Conservation (phyloP, 2,888 invertebrate genomes). For the Matsumyia berberina region DNA sequence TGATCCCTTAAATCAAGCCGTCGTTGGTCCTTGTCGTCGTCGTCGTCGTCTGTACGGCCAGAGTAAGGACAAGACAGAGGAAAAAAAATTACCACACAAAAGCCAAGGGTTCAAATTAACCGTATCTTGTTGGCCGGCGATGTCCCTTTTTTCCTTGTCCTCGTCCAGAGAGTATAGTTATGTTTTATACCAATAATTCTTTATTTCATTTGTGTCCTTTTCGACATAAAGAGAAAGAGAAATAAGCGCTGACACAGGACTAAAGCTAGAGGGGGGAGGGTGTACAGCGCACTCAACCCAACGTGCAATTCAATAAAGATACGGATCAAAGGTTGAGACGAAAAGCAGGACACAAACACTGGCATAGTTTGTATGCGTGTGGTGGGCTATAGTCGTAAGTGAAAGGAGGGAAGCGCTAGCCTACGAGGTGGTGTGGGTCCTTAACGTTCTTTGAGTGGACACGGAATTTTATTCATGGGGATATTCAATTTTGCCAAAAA, state of each 20-base stretch:
- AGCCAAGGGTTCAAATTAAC: slow-evolving; percentile 56
- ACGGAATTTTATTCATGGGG: slow-evolving; percentile 49
- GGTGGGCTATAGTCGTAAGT: background rate
- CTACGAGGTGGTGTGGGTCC: slow-evolving; percentile 1
- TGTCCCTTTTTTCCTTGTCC: slow-evolving; percentile 18
- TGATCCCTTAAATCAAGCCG: slow-evolving; percentile 25
- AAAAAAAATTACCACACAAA: slow-evolving; percentile 23
- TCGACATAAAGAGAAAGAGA: slow-evolving; percentile 45
- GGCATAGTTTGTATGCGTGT: background rate
- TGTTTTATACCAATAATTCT: slow-evolving; percentile 64
- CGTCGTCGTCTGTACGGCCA: background rate
- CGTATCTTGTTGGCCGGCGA: slow-evolving; percentile 34
- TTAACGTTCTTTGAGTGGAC: slow-evolving; percentile 19
- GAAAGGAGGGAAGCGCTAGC: slow-evolving; percentile 20
- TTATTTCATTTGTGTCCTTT: slow-evolving; percentile 54
- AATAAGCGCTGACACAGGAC: slow-evolving; percentile 66
- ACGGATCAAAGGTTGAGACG: slow-evolving; percentile 51
- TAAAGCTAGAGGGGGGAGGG: background rate
- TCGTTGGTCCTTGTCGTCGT: background rate
- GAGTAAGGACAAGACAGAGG: background rate
- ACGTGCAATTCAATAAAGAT: slow-evolving; percentile 39
- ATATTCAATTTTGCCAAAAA: slow-evolving; percentile 20
- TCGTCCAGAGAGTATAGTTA: slow-evolving; percentile 12
- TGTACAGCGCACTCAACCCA: slow-evolving; percentile 5
- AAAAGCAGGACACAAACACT: background rate